Base-by-base conservation (phyloP, 2,888 invertebrate species). In the Pyrochroa serraticornis region DNA sequence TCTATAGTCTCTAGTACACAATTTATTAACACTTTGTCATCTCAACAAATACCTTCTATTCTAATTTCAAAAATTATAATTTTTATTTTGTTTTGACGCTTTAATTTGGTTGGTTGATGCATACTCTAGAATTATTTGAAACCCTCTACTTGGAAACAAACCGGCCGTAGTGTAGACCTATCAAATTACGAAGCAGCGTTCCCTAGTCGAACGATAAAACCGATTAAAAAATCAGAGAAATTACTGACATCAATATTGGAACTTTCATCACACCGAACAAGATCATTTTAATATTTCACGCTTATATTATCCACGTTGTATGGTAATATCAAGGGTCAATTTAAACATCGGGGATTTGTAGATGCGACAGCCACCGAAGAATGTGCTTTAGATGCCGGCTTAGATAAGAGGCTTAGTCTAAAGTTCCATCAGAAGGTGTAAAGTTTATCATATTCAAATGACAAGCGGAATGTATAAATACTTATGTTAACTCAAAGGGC, bases 381-480 rank as follows among this genome's bases (percentile, higher is more conserved):
- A 68, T 68, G 64, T 63, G 58, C 34, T 62, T 63, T 55, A 62
- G 65, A 67, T 65, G 68, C 63, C 64, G 65, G 63, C 65, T 31
- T 39, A 51, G 68, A 67, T 68, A 66, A 68, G 64, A 60, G 50
- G 64, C 65, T 67, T 67, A 67, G 55, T 58, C 48, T 54, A 57
- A 55, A 58, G 62, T 62, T 62, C 64, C 59, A 65, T 67, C 57
- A 64, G 43, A 62, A 67, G 67, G 67, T 67, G 68, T 68, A 67
- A 69, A 67, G 66, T 67, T 67, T 66, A 67, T 66, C 68, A 68
- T 68, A 64, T 60, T 57, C 57, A 13, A 51, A 57, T 57, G 55
- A 55, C 57, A 50, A 50, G 9, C 14, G 51, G 57, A 57, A 57
- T 57, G 50, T 31, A 45, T 32, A 30, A n/a, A 14, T 7, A 37